A percentile compares a stretch with the other conserved stretches of the same genome.
Conservation (phyloP, 2,113 vertebrate genomes). For the Salminus brasiliensis region DNA sequence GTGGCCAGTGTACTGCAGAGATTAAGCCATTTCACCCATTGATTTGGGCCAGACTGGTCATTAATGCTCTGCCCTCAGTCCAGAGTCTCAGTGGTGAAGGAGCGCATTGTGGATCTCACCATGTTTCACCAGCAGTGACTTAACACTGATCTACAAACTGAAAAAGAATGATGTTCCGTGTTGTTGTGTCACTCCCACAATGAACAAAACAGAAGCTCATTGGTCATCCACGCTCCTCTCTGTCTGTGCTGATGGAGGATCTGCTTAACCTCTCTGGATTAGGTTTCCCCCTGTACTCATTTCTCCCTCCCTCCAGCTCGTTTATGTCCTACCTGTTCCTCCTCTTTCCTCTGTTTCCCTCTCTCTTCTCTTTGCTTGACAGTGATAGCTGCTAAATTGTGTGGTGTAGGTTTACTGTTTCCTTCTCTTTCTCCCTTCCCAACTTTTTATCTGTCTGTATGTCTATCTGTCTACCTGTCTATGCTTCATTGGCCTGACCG, state of each 20-base stretch:
- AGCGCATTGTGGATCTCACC: too few species aligned
- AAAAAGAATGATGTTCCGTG: background rate
- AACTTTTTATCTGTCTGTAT: background rate
- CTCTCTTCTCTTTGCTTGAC: constrained; percentile 43
- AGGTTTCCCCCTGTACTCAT: constrained; percentile 45
- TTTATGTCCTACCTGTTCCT: constrained; percentile 41
- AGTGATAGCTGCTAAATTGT: constrained; percentile 19
- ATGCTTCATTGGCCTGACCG: background rate
- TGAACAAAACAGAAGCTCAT: background rate
- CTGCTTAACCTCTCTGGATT: constrained; percentile 48
- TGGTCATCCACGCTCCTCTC: background rate
- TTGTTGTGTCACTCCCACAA: background rate
- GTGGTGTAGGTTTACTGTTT: constrained; percentile 42
- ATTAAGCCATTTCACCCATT: too few species aligned
- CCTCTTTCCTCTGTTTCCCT: constrained; percentile 16
- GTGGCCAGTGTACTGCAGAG: too few species aligned
- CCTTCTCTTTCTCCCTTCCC: background rate
- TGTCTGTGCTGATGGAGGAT: background rate
- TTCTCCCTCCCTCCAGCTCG: constrained; percentile 30
- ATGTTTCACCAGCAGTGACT: too few species aligned
- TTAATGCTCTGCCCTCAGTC: too few species aligned
- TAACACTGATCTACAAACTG: too few species aligned
- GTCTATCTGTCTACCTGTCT: background rate
- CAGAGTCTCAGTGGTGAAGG: too few species aligned
- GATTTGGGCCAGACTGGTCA: too few species aligned